Evolutionary conservation across 2,888 invertebrate genomes (phyloP), one percentile per base, ranked within the genome.

Genomic region (Trimorus sp.): DNA sequence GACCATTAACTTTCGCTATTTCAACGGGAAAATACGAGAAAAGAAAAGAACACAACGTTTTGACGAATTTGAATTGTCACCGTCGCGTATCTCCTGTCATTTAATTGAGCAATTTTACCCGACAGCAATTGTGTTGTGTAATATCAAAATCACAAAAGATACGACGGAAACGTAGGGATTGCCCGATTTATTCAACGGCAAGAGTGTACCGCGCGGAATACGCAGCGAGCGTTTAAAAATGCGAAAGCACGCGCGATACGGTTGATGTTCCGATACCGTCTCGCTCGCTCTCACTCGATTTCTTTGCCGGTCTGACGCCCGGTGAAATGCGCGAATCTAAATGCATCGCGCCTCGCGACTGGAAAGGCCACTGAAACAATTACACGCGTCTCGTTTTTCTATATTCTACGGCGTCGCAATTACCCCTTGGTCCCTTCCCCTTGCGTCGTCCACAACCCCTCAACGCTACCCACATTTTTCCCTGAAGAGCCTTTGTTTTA

Each of bases 241-340:
- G 75, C 75, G 75, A 59, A 75, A 75, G 75, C 75, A 75, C 66
- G 75, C 40, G 75, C 75, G 59, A 75, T 66, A 75, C 49, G 66
- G 49, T 66, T 59, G 59, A 42, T 40, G 56, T 59, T 59, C 60
- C 51, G 58, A 51, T 59, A 66, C 65, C 51, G 66, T 60, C 59
- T 14, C 38, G n/a, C 59, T 69, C 26, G 45, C 49, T 56, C 63
- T 54, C 38, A 65, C 45, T 56, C 63, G 48, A 45, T 62, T 65
- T 74, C 56, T 40, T 65, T 51, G 14, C 37, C 15, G n/a, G 2
- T 9, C 51, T 51, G 51, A 65, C 63, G 51, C 38, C 5, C 38
- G 63, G 6, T 62, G 48, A 62, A 65, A 65, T 65, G 37, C 51
- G 63, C 45, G 26, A 48, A 48, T 62, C 49, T 62, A 48, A 48